phyloP scores from a whole-genome alignment of 2,888 invertebrate genomes.

The Hemaris fuciformis region DNA sequence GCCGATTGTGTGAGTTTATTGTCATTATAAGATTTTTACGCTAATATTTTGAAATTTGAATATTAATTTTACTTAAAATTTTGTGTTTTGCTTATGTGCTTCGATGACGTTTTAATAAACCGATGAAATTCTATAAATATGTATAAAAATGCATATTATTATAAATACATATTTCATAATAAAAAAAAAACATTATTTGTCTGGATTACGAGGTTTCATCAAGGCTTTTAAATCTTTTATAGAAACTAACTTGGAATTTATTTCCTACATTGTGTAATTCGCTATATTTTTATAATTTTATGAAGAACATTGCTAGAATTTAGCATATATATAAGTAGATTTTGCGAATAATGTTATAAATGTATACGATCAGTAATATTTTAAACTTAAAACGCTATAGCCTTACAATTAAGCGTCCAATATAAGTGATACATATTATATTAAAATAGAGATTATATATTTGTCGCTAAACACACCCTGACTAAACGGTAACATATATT shows the following conservation, averaged over 20 bases:
- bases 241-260: no score
- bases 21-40: not conserved
- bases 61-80: not conserved
- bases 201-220: no score
- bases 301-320: no score
- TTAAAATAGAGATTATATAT: constrained; percentile 25
- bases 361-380: not conserved
- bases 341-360: no score
- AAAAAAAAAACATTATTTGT: not conserved
- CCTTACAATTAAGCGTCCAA: not conserved
- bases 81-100: not conserved
- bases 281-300: no score
- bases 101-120: not conserved
- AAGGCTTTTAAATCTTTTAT: no score
- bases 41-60: not conserved
- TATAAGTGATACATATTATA: constrained; percentile 19
- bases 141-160: not conserved
- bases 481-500: constrained; percentile 38
- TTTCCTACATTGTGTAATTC: no score
- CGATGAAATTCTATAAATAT: not conserved
- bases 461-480: constrained; percentile 43
- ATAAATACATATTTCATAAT: not conserved
- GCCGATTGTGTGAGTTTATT: not conserved
- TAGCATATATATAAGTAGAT: no score
- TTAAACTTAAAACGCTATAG: not conserved